These are phyloP conservation scores for Allygus modestus DNA, from an alignment of 2,888 invertebrate genomes.

Conservation along the genomic window DNA sequence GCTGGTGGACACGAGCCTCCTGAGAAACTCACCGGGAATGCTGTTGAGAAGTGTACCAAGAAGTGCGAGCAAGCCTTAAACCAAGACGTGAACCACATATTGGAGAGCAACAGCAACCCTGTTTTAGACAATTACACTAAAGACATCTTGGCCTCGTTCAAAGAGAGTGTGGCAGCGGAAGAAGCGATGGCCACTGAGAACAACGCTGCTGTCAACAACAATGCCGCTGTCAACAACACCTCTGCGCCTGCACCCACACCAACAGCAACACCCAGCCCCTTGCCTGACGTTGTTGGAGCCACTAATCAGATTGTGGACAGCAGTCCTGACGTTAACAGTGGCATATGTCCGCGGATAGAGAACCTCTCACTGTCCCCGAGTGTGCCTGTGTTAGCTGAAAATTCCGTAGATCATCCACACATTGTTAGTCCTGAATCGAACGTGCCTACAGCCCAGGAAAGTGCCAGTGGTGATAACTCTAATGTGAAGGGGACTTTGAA, in stretches of 20 bases:
- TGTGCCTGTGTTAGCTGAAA: neutral
- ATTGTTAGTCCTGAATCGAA: neutral
- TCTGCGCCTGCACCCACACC: neutral
- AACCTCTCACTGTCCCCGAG: neutral
- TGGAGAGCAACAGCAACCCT: slow-evolving; percentile 19
- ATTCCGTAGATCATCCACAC: neutral
- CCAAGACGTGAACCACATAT: slow-evolving; percentile 27
- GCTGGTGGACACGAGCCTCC: slow-evolving; percentile 26
- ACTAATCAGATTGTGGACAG: slow-evolving; percentile 22
- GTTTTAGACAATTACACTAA: slow-evolving; percentile 22
- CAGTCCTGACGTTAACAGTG: slow-evolving; percentile 22
- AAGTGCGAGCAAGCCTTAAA: slow-evolving; percentile 40
- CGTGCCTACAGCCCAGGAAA: neutral
- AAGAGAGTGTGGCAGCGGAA: slow-evolving; percentile 37
- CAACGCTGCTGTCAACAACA: neutral
- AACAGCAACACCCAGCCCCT: neutral
- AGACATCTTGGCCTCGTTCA: slow-evolving; percentile 40
- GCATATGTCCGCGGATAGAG: slow-evolving; percentile 15
- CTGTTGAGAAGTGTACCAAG: slow-evolving; percentile 46
- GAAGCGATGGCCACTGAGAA: neutral
- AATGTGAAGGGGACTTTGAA: neutral
- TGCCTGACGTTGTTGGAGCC: slow-evolving; percentile 27
- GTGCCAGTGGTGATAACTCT: neutral
- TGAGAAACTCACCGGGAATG: neutral
- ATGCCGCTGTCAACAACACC: neutral